Evolutionary conservation across 1,140 invertebrate species (phyloP).

Genomic region (Nebria ingens): DNA sequence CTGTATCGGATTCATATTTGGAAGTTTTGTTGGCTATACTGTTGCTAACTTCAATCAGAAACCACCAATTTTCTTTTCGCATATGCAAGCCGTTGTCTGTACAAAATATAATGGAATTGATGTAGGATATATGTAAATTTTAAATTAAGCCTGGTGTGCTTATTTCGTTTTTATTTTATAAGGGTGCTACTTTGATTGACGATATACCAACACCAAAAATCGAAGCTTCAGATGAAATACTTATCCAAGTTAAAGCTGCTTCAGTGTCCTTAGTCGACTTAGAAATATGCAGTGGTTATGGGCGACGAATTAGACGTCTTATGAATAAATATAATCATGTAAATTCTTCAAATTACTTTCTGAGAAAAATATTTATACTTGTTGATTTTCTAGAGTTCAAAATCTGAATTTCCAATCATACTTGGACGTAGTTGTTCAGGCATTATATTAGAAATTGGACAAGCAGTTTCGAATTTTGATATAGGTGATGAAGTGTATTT

Average conservation of each 20-base stretch:
- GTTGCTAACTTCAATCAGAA: slow-evolving; percentile 33
- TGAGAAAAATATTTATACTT: not conserved
- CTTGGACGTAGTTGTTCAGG: slow-evolving; percentile 60
- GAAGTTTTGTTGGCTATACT: slow-evolving; percentile 39
- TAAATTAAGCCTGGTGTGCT: slow-evolving; percentile 13
- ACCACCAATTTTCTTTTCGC: slow-evolving; percentile 29
- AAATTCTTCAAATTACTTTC: slow-evolving; percentile 23
- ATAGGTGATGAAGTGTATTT: slow-evolving; percentile 56
- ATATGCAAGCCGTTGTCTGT: slow-evolving; percentile 44
- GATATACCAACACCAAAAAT: slow-evolving; percentile 42
- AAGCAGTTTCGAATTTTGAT: slow-evolving; percentile 44
- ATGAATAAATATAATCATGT: slow-evolving; percentile 42
- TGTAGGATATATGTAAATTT: slow-evolving; percentile 30
- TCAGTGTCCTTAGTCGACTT: slow-evolving; percentile 53
- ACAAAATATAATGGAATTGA: slow-evolving; percentile 42
- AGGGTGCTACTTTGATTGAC: slow-evolving; percentile 45
- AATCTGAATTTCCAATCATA: slow-evolving; percentile 47
- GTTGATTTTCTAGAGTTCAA: slow-evolving; percentile 33
- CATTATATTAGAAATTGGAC: slow-evolving; percentile 52
- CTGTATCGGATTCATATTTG: slow-evolving; percentile 37
- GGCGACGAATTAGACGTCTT: slow-evolving; percentile 42
- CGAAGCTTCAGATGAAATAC: slow-evolving; percentile 46
- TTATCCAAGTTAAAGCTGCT: slow-evolving; percentile 54
- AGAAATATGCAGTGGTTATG: slow-evolving; percentile 52
- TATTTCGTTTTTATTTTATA: slow-evolving; percentile 17